Base-by-base conservation (phyloP, 2,797 vertebrate species). In the Mus caroli region DNA sequence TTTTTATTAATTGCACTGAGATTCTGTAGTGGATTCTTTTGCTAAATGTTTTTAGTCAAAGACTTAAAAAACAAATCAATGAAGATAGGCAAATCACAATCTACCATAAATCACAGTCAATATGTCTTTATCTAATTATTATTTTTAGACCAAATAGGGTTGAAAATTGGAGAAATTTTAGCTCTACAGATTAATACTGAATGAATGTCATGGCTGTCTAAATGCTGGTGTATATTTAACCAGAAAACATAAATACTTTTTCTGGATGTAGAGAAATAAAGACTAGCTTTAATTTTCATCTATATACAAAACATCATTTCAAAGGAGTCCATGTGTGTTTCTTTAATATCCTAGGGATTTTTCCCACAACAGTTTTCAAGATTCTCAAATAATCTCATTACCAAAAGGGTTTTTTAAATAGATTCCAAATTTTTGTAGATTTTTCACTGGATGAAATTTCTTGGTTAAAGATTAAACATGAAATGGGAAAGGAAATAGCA, bases 401-500 rank as follows among this genome's bases (percentile, higher is more conserved):
- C 22, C 52, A 92, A 91, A 79, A n/a, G 17, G 13, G 0, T 28
- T 84, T 83, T 95, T 77, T 50, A 93, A 95, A 95, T 3, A 76
- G 0, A 83, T 88, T 76, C 14, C 14, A 88, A 90, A 87, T 83
- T 93, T 92, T 88, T 10, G 8, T 95, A 31, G 17, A 28, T 88
- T 54, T 91, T 89, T 89, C 37, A 67, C 17, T 80, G 64, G 37
- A 67, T 80, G 12, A 0, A 26, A 96, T 96, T 91, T 56, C 52
- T n/a, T 73, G 26, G 7, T 82, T 37, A 54, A 20, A 77, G 64
- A 43, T 56, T 84, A 4, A 22, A n/a, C 87, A 15, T 82, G 67
- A 92, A 94, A 85, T 6, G 15, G 62, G 92, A 84, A 77, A 92
- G 26, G 13, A 93, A 96, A 89, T 22, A 75, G 62, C 80, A 94